Evolutionary conservation across 2,113 vertebrate genomes (phyloP).

Genomic region (Dicrurus megarhynchus): DNA sequence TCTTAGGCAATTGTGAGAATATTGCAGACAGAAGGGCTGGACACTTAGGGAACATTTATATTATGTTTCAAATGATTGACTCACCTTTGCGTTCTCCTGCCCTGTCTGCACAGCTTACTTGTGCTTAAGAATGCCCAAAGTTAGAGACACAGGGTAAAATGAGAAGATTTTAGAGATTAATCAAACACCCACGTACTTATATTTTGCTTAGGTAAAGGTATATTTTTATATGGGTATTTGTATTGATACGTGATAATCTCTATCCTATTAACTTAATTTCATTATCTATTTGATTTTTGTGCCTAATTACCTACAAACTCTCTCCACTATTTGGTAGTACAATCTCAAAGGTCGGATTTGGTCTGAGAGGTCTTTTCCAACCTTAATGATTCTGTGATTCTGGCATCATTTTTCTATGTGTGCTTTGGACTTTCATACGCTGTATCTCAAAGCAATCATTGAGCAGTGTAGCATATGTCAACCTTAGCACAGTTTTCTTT

Average conservation of each 20-base stretch:
- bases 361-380: neutral
- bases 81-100: neutral
- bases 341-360: neutral
- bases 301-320: neutral
- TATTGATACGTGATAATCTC: rapidly evolving
- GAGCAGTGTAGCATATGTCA: neutral
- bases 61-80: neutral
- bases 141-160: neutral
- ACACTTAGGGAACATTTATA: neutral
- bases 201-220: neutral
- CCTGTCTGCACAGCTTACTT: neutral
- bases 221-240: neutral
- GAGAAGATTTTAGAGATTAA: neutral
- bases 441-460: neutral
- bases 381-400: neutral
- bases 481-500: neutral
- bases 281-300: neutral
- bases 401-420: neutral
- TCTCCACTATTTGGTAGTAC: neutral
- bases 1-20: neutral
- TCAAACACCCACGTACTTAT: neutral
- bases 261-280: neutral
- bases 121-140: neutral
- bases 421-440: rapidly evolving
- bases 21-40: neutral